Conservation (phyloP, 30 jellyfish, hydroid and myxozoan species). For the Sanderia malayensis region DNA sequence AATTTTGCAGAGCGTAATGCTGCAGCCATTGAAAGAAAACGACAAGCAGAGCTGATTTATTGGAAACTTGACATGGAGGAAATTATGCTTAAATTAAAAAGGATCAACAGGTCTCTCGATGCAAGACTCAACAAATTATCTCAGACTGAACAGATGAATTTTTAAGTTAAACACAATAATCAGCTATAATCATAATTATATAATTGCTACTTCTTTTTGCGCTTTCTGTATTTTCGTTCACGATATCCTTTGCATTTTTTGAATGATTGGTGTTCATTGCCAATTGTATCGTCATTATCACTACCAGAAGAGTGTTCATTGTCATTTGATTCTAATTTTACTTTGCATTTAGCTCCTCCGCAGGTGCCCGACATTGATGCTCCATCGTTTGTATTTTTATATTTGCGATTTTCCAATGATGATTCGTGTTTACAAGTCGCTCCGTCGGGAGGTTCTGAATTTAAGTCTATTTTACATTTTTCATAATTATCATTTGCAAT, state of each 20-base stretch:
- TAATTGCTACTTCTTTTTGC: constrained; percentile 2
- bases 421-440: too few species aligned
- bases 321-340: not conserved
- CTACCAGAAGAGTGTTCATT: not conserved
- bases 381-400: too few species aligned
- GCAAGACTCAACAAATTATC: constrained; percentile 42
- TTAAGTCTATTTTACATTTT: too few species aligned
- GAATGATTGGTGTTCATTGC: constrained; percentile 9
- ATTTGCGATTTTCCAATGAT: too few species aligned
- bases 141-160: not conserved
- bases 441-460: too few species aligned
- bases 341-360: not conserved
- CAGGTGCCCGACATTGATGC: not conserved
- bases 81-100: constrained; percentile 41
- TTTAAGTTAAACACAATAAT: not conserved
- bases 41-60: constrained; percentile 48
- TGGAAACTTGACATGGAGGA: constrained; percentile 63
- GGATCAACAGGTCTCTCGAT: constrained; percentile 38
- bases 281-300: not conserved
- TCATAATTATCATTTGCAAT: too few species aligned
- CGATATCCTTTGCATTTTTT: constrained; percentile 15
- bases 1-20: too few species aligned
- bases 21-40: constrained; percentile 6
- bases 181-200: not conserved
- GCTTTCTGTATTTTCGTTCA: constrained; percentile 27